Conservation (phyloP, 2,888 invertebrate genomes). For the Papilio gigon region DNA sequence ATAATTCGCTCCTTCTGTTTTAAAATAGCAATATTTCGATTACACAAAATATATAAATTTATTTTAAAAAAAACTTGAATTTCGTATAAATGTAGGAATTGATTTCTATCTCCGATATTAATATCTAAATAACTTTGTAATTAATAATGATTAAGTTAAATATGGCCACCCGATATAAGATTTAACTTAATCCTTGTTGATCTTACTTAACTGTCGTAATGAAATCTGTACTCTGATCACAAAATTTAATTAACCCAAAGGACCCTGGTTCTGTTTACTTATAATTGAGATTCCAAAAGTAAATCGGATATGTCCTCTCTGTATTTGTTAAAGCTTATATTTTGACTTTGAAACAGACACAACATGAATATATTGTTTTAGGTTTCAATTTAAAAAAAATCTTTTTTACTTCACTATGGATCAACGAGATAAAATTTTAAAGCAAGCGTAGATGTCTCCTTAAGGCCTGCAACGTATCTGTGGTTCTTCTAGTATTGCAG, state of each 20-base stretch:
- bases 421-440: too few relatives aligned
- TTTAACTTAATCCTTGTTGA: slow-evolving; percentile 30
- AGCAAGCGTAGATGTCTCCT: too few relatives aligned
- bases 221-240: slow-evolving; percentile 34
- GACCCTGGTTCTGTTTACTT: slow-evolving; percentile 1
- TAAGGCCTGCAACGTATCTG: too few relatives aligned
- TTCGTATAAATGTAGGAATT: not conserved
- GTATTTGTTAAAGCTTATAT: too few relatives aligned
- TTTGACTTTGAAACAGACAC: not conserved
- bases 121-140: not conserved
- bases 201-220: slow-evolving; percentile 30
- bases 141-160: slow-evolving; percentile 25
- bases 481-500: too few relatives aligned
- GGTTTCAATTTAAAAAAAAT: too few relatives aligned
- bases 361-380: not conserved
- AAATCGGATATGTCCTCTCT: not conserved
- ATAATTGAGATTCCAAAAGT: not conserved
- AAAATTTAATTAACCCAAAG: slow-evolving; percentile 29
- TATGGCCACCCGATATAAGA: slow-evolving; percentile 7
- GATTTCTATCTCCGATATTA: not conserved
- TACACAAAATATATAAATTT: too few relatives aligned
- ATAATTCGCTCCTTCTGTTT: too few relatives aligned
- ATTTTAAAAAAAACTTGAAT: not conserved
- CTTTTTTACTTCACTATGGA: too few relatives aligned
- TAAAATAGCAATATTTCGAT: too few relatives aligned